Evolutionary conservation across 2,888 invertebrate species (phyloP).

Genomic region (Acleris emargana): DNA sequence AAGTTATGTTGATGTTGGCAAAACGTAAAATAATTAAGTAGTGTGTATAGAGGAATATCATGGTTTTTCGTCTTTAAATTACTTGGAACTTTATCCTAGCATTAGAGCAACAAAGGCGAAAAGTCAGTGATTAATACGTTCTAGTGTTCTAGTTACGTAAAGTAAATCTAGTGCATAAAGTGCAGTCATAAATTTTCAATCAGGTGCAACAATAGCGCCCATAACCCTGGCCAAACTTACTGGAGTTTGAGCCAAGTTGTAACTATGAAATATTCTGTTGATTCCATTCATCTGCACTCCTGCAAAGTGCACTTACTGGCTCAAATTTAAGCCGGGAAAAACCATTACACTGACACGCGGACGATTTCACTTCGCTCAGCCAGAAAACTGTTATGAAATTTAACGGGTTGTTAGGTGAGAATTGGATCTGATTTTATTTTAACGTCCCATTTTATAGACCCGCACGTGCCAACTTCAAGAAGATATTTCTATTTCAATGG

Average conservation of each 20-base stretch:
- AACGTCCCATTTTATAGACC: slow-evolving; percentile 19
- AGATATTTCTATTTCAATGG: not conserved
- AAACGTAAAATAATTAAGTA: no score
- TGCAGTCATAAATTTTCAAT: slow-evolving; percentile 60
- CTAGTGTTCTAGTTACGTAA: slow-evolving; percentile 12
- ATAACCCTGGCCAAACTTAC: slow-evolving; percentile 52
- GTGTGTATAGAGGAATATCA: no score
- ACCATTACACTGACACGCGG: slow-evolving; percentile 55
- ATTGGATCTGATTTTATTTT: slow-evolving; percentile 30
- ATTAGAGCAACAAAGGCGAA: not conserved
- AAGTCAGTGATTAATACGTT: not conserved
- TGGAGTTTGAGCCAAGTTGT: slow-evolving; percentile 64
- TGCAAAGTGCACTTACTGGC: slow-evolving; percentile 65
- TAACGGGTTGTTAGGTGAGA: slow-evolving; percentile 43
- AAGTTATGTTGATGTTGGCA: no score
- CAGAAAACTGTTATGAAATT: slow-evolving; percentile 62
- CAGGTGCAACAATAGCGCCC: slow-evolving; percentile 56
- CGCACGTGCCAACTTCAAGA: slow-evolving; percentile 7
- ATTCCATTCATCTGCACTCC: slow-evolving; percentile 59
- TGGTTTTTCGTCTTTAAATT: no score
- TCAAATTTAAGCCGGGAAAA: slow-evolving; percentile 58
- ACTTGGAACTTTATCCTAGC: no score
- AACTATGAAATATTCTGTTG: slow-evolving; percentile 66
- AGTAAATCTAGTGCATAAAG: slow-evolving; percentile 39
- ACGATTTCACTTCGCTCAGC: slow-evolving; percentile 55